Evolutionary conservation across 1,140 invertebrate genomes (phyloP).

Genomic region (Triops longicaudatus): DNA sequence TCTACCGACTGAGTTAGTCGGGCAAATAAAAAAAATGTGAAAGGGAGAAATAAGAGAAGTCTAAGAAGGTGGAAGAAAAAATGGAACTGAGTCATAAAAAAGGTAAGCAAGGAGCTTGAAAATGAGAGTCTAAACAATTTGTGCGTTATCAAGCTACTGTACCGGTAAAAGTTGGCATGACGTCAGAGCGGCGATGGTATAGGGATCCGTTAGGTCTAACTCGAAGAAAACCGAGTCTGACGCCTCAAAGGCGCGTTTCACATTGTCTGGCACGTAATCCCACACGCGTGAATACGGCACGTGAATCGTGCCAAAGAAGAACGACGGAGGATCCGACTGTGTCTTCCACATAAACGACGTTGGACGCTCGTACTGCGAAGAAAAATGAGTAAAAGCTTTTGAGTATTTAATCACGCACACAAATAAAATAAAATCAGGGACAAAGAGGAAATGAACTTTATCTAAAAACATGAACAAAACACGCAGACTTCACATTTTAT

Average conservation of each 20-base stretch:
- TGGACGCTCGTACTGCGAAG: constrained; percentile 22
- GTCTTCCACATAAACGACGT: constrained; percentile 37
- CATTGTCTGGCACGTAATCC: constrained; percentile 47
- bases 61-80: background rate
- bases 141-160: constrained; percentile 27
- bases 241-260: constrained; percentile 44
- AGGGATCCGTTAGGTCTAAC: constrained; percentile 46
- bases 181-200: constrained; percentile 43
- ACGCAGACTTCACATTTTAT: too few relatives aligned
- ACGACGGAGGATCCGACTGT: constrained; percentile 42
- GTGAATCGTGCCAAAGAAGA: constrained; percentile 53
- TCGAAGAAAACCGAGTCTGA: constrained; percentile 48
- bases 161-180: constrained; percentile 47
- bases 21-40: background rate
- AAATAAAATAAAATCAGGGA: background rate
- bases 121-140: background rate
- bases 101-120: background rate
- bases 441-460: background rate
- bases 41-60: background rate
- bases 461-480: too few relatives aligned
- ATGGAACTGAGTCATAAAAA: background rate
- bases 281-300: constrained; percentile 51
- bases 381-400: background rate
- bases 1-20: background rate
- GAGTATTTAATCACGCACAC: background rate